Base-by-base conservation (phyloP, 2,797 vertebrate species). In the Zalophus californianus region DNA sequence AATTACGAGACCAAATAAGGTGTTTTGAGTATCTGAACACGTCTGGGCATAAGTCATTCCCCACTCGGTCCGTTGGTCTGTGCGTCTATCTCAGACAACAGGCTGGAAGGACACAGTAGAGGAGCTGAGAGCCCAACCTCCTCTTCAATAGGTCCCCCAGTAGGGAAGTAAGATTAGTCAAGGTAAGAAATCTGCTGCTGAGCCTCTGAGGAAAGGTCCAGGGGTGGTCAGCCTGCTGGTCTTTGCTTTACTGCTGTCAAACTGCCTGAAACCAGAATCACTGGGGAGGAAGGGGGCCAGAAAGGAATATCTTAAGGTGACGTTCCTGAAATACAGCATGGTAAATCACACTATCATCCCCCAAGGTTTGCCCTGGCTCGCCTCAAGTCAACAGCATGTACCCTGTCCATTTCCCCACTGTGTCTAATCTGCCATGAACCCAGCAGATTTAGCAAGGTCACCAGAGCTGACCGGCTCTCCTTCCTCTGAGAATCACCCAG, bases 181-280 rank as follows among this genome's bases (percentile, higher is more conserved):
- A 35, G 38, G 64, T 3, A 0, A 1, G 27, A 77, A n/a, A 66
- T 20, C 60, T 1, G 7, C 21, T 14, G 3, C 12, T 3, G 27
- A 56, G 35, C 66, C 35, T 70, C 60, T 1, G 6, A 38, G 41
- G 62, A 64, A 48, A 73, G 0, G 3, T 32, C 50, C 35, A 1
- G 7, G 60, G 44, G 13, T 0, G 0, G 20, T 44, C 29, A 38
- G 25, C 15, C 89, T 54, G 20, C 56, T 1, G 0, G 9, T 21
- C 72, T 82, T 27, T 5, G 25, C 60, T 79, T 25, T n/a, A 0
- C 72, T 75, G 68, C 35, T 48, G 66, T 41, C 70, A 68, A 80
- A 86, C n/a, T 44, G 21, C 44, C 50, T 23, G 58, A 21, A 66
- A 77, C 41, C 29, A 87, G 35, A 79, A 72, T 56, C 50, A 68